Evolutionary conservation across 2,888 invertebrate genomes (phyloP), one percentile per base, ranked within the genome.

Genomic region (Tanytarsus gracilentus): DNA sequence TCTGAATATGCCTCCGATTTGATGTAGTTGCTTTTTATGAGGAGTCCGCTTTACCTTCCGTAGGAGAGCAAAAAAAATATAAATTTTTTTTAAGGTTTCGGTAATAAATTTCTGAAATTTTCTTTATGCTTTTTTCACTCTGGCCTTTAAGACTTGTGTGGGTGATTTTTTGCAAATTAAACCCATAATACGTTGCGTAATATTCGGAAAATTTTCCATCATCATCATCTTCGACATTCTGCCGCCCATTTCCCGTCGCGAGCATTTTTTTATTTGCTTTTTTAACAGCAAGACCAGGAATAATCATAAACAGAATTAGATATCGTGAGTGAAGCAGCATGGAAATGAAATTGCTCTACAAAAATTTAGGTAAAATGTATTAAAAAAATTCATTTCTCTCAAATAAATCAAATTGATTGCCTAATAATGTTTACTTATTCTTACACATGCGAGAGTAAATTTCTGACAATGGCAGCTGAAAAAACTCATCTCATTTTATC

Each of bases 321-420:
- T n/a, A n/a, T n/a, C n/a, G n/a, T n/a, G 44, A 44, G 23, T 49
- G 49, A 26, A n/a, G 9, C 14, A 49, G 40, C 6, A 49, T 25
- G 25, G 25, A 48, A 49, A 9, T 26, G 25, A 26, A 49, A 49
- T 26, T n/a, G 49, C 26, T n/a, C 26, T 8, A 30, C 5, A 14
- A 39, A 29, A 51, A 58, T 48, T 58, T 58, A 58, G 58, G 48
- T 58, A n/a, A n/a, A n/a, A n/a, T n/a, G n/a, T n/a, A n/a, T n/a
- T n/a, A n/a, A n/a, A n/a, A n/a, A n/a, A n/a, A n/a, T 58, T 58
- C 27, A 48, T 55, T 23, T 55, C 39, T 58, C 58, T 58, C 30
- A 48, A 58, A 58, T 58, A 58, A 58, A 58, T 58, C 58, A 58
- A 44, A 58, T 58, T 58, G 58, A 58, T 58, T 58, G 58, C 58